Evolutionary conservation across 2,113 vertebrate species (phyloP).

Genomic region (Aspiorhynchus laticeps): DNA sequence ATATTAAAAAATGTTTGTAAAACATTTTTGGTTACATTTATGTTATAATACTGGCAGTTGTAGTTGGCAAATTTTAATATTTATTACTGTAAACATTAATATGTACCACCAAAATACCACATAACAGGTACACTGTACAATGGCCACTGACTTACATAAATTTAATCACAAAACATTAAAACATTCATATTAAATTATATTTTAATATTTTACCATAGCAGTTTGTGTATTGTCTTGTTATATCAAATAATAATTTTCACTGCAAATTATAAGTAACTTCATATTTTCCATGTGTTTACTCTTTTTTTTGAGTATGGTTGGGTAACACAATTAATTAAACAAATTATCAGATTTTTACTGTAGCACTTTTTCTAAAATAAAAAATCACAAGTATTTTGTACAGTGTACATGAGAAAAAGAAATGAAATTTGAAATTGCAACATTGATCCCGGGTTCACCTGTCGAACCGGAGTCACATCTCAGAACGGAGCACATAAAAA

Average conservation of each 20-base stretch:
- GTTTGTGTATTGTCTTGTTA: not conserved
- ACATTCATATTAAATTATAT: not conserved
- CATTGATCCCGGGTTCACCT: not conserved
- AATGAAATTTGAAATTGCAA: not conserved
- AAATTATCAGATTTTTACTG: not conserved
- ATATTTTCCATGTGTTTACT: not conserved
- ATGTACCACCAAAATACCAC: not conserved
- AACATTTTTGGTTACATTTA: not conserved
- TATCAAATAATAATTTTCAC: not conserved
- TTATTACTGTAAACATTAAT: not conserved
- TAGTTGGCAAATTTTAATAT: not conserved
- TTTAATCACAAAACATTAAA: not conserved
- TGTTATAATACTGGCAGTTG: not conserved
- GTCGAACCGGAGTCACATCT: slow-evolving; percentile 17
- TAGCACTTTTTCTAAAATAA: not conserved
- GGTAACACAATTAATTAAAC: not conserved
- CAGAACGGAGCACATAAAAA: slow-evolving; percentile 1
- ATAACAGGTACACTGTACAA: not conserved
- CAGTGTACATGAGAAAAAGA: not conserved
- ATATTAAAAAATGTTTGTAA: not conserved
- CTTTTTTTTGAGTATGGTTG: not conserved
- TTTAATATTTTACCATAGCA: not conserved
- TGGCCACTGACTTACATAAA: not conserved
- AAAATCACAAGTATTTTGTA: not conserved
- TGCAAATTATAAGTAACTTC: not conserved